Conservation (phyloP, 2,888 invertebrate genomes). For the Cheilosia urbana region DNA sequence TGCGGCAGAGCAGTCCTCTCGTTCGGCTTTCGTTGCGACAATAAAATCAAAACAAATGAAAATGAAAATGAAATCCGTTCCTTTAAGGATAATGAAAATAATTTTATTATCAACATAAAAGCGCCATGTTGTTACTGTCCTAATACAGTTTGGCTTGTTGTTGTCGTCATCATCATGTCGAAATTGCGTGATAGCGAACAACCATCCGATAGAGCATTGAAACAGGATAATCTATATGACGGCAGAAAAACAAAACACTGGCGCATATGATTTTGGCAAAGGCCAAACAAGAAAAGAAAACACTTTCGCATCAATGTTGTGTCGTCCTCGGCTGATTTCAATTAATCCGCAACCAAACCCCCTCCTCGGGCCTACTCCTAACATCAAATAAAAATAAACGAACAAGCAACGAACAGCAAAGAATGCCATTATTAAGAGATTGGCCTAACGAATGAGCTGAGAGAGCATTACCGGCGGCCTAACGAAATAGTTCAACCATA, state of each 20-base stretch:
- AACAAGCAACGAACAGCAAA: neutral
- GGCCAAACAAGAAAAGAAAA: slow-evolving; percentile 11
- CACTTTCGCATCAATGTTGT: slow-evolving; percentile 41
- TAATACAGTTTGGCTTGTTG: slow-evolving; percentile 25
- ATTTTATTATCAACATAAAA: slow-evolving; percentile 66
- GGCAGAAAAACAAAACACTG: slow-evolving; percentile 19
- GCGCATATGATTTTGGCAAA: neutral
- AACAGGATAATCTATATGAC: slow-evolving; percentile 57
- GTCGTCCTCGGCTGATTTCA: slow-evolving; percentile 33
- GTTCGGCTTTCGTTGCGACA: slow-evolving; percentile 19
- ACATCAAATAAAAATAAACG: neutral
- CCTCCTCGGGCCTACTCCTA: no score
- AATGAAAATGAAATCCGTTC: slow-evolving; percentile 56
- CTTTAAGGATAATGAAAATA: slow-evolving; percentile 69
- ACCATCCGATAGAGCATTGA: slow-evolving; percentile 33
- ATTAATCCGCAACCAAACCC: slow-evolving; percentile 20
- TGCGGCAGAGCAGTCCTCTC: neutral
- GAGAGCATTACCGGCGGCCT: slow-evolving; percentile 28
- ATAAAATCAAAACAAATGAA: slow-evolving; percentile 67
- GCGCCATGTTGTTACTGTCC: slow-evolving; percentile 54
- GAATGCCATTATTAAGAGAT: slow-evolving; percentile 26
- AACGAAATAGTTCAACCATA: slow-evolving; percentile 29
- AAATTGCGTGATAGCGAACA: slow-evolving; percentile 22
- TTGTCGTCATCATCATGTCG: neutral
- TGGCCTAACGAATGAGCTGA: slow-evolving; percentile 48